Evolutionary conservation across 2,113 vertebrate species (phyloP), one percentile per base, ranked within the genome.

Genomic region (Hydrolagus affinis): DNA sequence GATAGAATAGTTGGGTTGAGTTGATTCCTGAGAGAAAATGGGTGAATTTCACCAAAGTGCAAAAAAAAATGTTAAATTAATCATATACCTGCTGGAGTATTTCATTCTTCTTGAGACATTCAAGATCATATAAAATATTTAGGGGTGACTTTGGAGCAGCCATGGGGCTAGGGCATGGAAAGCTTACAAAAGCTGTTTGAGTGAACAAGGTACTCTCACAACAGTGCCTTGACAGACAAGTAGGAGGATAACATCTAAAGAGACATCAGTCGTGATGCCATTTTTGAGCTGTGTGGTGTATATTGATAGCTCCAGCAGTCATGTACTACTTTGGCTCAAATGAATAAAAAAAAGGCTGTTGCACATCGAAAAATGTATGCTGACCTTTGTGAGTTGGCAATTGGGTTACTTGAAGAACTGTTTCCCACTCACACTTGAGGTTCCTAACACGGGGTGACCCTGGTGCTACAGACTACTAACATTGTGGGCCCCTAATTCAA

Each of bases 121-220:
- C 91, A 92, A 94, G 94, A 97, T 89, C 89, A 85, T 94, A 98
- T 98, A 90, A 97, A 98, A 97, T 97, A 98, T 98, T 98, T 91
- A 95, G 89, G 91, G 91, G 87, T 93, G 91, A 91, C 90, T 92
- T 90, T 89, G 92, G 93, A 94, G 89, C 90, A 93, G 90, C 93
- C 91, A 93, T 93, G 90, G 94, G 91, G 89, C 90, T 92, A 91
- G 70, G 90, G 90, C 89, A 94, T 90, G 92, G 91, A 93, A 95
- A 92, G 93, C 92, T 92, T 93, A 91, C 89, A 89, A 93, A 89
- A 86, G 90, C 90, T 91, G 90, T 93, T 93, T 93, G 93, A 92
- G 91, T 91, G 85, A 86, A 85, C 78, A 85, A 86, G 85, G 69
- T 70, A 11, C 80, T 74, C 75, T 62, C 77, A 62, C 75, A 86